Evolutionary conservation across 2,888 invertebrate genomes (phyloP).

Genomic region (Heteromurus nitidus): DNA sequence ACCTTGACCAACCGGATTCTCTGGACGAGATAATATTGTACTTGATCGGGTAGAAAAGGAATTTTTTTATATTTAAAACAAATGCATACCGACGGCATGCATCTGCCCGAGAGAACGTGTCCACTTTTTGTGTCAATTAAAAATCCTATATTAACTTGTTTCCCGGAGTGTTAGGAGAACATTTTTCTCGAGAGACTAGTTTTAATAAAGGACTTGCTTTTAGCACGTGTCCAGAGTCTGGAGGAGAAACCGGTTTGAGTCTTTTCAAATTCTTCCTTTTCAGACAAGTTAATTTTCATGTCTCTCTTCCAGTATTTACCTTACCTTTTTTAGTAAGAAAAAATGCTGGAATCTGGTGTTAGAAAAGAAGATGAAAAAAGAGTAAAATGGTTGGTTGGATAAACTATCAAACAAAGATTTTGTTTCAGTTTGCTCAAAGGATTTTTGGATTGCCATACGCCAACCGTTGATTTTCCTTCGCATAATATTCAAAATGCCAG

Average conservation of each 20-base stretch:
- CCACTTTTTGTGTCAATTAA: constrained; percentile 46
- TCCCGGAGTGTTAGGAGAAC: not conserved
- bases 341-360: too few species aligned
- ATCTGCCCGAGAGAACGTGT: constrained; percentile 16
- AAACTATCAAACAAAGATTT: too few species aligned
- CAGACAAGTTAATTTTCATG: not conserved
- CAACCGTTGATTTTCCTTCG: not conserved
- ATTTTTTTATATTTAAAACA: too few species aligned
- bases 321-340: too few species aligned
- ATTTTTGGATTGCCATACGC: not conserved
- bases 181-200: constrained; percentile 4
- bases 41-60: not conserved
- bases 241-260: not conserved
- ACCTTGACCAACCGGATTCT: constrained; percentile 3
- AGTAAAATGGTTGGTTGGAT: too few species aligned
- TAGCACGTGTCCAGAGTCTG: constrained; percentile 4
- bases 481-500: not conserved
- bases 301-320: not conserved
- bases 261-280: not conserved
- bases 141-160: constrained; percentile 41
- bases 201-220: not conserved
- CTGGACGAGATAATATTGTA: not conserved
- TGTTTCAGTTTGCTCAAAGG: not conserved
- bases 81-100: constrained; percentile 6
- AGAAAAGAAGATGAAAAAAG: constrained; percentile 5